Conservation (phyloP, 2,797 vertebrate genomes). For the Lepidocolaptes lacrymiger region DNA sequence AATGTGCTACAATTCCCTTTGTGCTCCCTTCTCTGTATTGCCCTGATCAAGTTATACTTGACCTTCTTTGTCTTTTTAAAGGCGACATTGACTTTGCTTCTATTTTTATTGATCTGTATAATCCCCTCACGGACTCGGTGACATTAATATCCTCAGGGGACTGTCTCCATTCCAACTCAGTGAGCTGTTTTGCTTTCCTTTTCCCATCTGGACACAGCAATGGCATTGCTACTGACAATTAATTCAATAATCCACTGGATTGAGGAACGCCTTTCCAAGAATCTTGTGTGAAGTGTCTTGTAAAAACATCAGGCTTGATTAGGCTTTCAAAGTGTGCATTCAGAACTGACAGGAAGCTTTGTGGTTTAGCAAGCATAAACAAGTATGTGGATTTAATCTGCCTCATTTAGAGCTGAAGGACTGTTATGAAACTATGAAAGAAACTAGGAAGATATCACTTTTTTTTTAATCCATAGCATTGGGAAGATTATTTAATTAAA, state of each 20-base stretch:
- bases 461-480: background rate
- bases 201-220: background rate
- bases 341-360: background rate
- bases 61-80: slow-evolving; percentile 68
- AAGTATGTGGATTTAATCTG: background rate
- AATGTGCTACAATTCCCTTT: background rate
- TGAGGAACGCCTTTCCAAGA: slow-evolving; percentile 34
- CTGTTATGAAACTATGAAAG: background rate
- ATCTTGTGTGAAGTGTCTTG: background rate
- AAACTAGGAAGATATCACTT: background rate
- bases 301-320: background rate
- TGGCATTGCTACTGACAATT: slow-evolving; percentile 34
- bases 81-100: slow-evolving; percentile 46
- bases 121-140: slow-evolving; percentile 50
- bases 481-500: background rate
- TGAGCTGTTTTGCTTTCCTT: slow-evolving; percentile 26
- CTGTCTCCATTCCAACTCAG: slow-evolving; percentile 30
- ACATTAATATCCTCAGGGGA: slow-evolving; percentile 47
- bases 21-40: background rate
- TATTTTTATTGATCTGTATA: slow-evolving; percentile 62
- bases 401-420: background rate
- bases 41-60: slow-evolving; percentile 36
- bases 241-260: slow-evolving; percentile 36
- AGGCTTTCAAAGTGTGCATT: background rate
- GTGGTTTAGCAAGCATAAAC: background rate